A percentile compares a stretch with the other conserved stretches of the same genome.
phyloP scores from a whole-genome alignment of 2,888 invertebrate genomes.

The Mayetiola destructor region DNA sequence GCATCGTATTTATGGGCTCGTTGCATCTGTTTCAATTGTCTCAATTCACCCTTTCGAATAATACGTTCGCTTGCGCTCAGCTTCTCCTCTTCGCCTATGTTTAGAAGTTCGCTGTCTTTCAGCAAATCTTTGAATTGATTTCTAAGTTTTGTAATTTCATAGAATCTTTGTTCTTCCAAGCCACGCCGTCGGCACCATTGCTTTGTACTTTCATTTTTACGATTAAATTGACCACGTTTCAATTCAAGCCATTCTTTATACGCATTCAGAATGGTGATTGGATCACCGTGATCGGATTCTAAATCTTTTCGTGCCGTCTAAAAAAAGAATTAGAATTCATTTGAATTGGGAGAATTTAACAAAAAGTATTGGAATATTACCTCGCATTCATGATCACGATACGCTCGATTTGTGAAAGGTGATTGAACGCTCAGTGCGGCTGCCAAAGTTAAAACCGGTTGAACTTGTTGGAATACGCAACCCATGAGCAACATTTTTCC shows the following conservation, averaged over 20 bases:
- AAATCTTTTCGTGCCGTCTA: slow-evolving; percentile 59
- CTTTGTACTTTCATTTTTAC: slow-evolving; percentile 36
- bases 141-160: slow-evolving; percentile 87
- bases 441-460: slow-evolving; percentile 77
- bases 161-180: slow-evolving; percentile 91
- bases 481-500: slow-evolving; percentile 94
- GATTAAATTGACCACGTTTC: slow-evolving; percentile 41
- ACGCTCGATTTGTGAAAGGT: slow-evolving; percentile 81
- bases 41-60: slow-evolving; percentile 75
- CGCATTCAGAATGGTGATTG: slow-evolving; percentile 73
- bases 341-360: not conserved
- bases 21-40: slow-evolving; percentile 68
- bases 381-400: slow-evolving; percentile 69
- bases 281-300: slow-evolving; percentile 92
- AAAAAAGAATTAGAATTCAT: slow-evolving; percentile 18
- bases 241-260: slow-evolving; percentile 80
- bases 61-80: slow-evolving; percentile 61
- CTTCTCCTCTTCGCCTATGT: slow-evolving; percentile 36
- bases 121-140: slow-evolving; percentile 76
- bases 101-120: slow-evolving; percentile 51
- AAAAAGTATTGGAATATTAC: slow-evolving; percentile 31
- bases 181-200: slow-evolving; percentile 84
- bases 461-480: slow-evolving; percentile 73
- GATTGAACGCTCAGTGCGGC: slow-evolving; percentile 87
- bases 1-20: slow-evolving; percentile 56